phyloP scores from a whole-genome alignment of 2,888 invertebrate genomes.

The Megalurothrips usitatus region DNA sequence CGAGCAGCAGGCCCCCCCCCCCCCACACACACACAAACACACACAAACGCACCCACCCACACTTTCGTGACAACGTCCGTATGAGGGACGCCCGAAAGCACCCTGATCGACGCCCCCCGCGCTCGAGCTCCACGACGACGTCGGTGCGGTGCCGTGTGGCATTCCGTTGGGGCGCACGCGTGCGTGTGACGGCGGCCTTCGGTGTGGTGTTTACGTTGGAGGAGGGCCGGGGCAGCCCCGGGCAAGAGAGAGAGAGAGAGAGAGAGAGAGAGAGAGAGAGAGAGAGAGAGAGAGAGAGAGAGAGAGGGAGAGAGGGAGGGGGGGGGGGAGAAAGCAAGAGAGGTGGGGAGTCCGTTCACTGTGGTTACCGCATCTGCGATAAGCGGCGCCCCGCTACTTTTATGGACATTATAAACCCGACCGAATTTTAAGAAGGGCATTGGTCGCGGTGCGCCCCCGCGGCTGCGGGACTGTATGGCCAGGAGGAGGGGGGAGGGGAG shows the following conservation, averaged over 20 bases:
- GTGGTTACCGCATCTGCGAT: conserved; percentile 16
- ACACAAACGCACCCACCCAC: too few relatives aligned
- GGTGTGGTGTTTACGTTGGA: too few relatives aligned
- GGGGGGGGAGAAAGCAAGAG: background rate
- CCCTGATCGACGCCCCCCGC: too few relatives aligned
- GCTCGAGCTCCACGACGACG: too few relatives aligned
- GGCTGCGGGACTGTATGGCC: background rate
- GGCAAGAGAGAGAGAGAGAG: conserved; percentile 1
- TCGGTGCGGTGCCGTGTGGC: background rate
- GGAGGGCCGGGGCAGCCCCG: too few relatives aligned
- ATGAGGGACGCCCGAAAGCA: too few relatives aligned
- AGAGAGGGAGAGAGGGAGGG: background rate
- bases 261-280: conserved; percentile 1
- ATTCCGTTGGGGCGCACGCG: background rate
- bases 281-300: conserved; percentile 1
- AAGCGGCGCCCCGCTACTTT: background rate
- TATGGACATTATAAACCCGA: conserved; percentile 19
- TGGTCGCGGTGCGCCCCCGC: background rate
- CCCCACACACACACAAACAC: too few relatives aligned
- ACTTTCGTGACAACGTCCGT: too few relatives aligned
- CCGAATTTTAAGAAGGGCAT: conserved; percentile 21
- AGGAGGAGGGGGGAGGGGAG: background rate
- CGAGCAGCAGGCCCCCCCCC: too few relatives aligned
- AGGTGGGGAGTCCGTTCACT: background rate
- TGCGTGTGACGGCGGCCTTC: background rate